Conservation (phyloP, 2,888 invertebrate species). For the Deladenus siricidicola region DNA sequence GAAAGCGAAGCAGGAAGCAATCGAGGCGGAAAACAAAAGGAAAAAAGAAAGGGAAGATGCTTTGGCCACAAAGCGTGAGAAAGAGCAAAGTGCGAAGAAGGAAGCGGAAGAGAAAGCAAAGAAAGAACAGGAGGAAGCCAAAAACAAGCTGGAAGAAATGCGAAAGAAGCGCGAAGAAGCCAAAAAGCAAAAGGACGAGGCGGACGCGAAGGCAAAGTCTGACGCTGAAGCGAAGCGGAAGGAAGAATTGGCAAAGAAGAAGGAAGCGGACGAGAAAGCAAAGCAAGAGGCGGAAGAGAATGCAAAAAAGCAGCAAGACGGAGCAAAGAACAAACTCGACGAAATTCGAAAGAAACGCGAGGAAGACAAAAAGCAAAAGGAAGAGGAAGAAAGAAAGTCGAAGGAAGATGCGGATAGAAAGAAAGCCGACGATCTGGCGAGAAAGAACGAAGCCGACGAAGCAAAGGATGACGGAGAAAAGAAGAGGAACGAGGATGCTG, state of each 20-base stretch:
- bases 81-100: no score
- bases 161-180: slow-evolving; percentile 11
- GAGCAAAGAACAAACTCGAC: background rate
- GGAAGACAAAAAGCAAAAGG: slow-evolving; percentile 17
- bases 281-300: slow-evolving; percentile 12
- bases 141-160: background rate
- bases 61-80: no score
- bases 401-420: slow-evolving; percentile 15
- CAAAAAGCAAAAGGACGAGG: slow-evolving; percentile 7
- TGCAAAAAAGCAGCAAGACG: background rate
- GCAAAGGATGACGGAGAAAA: no score
- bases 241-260: background rate
- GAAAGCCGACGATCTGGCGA: background rate
- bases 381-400: slow-evolving; percentile 1
- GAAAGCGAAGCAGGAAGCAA: slow-evolving; percentile 14
- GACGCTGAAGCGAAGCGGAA: background rate
- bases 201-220: slow-evolving; percentile 10
- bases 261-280: background rate
- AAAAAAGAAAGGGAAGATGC: no score
- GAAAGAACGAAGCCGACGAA: slow-evolving; percentile 15
- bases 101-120: slow-evolving; percentile 16
- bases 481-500: background rate
- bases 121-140: background rate
- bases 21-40: slow-evolving; percentile 10
- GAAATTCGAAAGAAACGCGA: slow-evolving; percentile 5